Conservation (phyloP, 2,113 vertebrate species). For the Dryoscopus gambensis region DNA sequence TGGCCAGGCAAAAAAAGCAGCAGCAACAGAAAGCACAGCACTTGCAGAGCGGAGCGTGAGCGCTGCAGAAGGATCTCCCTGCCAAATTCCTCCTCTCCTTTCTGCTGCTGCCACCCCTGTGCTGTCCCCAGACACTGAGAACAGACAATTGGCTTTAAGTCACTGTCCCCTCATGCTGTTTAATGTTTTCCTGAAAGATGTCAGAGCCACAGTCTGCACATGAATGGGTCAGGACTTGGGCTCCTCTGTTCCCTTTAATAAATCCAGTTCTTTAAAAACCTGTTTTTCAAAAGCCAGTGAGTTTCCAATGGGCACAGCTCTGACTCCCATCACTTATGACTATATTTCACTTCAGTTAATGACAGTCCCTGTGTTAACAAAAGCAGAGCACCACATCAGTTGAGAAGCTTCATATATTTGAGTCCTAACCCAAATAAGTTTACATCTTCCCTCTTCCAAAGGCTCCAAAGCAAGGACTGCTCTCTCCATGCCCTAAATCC, state of each 20-base stretch:
- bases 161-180: not conserved
- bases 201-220: rapidly evolving
- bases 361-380: not conserved
- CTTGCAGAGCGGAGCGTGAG: rapidly evolving
- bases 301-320: rapidly evolving
- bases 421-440: not conserved
- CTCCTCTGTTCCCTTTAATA: not conserved
- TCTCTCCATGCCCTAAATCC: not conserved
- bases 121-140: not conserved
- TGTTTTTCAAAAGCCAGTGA: not conserved
- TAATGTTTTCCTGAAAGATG: not conserved
- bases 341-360: not conserved
- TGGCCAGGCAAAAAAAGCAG: not conserved
- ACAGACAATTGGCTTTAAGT: not conserved
- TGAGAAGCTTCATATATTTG: not conserved
- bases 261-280: not conserved
- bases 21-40: not conserved
- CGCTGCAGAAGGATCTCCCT: not conserved
- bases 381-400: not conserved
- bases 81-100: not conserved
- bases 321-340: not conserved
- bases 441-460: not conserved
- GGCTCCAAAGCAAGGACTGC: not conserved
- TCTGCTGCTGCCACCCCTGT: not conserved
- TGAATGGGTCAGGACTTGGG: not conserved